phyloP scores from a whole-genome alignment of 2,113 vertebrate species.

The Thomomys bottae region DNA sequence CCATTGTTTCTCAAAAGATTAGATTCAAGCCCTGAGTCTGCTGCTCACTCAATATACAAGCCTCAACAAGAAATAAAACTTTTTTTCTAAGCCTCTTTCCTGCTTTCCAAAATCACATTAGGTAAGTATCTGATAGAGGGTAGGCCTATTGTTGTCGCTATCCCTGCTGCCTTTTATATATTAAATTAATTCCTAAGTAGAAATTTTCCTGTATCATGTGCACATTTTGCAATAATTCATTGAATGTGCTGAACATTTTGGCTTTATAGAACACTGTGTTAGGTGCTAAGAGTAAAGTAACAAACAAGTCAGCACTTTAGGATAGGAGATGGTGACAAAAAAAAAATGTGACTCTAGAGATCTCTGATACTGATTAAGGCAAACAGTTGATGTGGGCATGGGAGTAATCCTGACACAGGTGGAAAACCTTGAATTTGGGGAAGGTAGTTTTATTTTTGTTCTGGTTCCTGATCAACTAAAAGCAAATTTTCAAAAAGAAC shows the following conservation, averaged over 20 bases:
- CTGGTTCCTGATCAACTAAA: background rate
- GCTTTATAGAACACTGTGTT: background rate
- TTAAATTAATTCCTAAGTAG: background rate
- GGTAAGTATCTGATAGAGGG: background rate
- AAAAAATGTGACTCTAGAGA: background rate
- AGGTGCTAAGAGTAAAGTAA: background rate
- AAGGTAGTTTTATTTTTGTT: background rate
- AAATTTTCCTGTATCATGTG: background rate
- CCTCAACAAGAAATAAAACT: background rate
- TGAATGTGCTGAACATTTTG: background rate
- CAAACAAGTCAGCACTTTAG: background rate
- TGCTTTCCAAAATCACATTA: background rate
- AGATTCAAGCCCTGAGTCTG: background rate
- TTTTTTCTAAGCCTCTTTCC: slow-evolving; percentile 28
- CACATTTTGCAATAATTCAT: background rate
- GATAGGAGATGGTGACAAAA: background rate
- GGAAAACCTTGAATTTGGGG: background rate
- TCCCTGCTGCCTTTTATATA: background rate
- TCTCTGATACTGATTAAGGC: background rate
- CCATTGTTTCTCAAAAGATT: background rate
- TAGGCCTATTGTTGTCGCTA: background rate
- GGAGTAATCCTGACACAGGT: background rate
- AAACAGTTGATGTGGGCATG: background rate
- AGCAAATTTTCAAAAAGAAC: background rate
- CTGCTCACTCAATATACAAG: background rate